Evolutionary conservation across 1,140 invertebrate species (phyloP).

Genomic region (Pachyrhynchus sulphureomaculatus): DNA sequence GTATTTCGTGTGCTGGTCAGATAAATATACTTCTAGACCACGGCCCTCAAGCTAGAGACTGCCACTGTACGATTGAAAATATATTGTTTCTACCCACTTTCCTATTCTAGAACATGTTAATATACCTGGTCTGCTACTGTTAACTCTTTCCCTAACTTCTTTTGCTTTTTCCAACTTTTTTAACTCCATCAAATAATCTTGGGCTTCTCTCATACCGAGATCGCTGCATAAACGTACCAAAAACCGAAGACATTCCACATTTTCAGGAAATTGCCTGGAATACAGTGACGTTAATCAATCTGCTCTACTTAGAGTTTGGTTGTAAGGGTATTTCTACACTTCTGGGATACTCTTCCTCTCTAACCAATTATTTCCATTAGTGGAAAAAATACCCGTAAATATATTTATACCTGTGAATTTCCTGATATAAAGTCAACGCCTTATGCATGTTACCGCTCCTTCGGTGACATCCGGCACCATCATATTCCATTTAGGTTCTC

Average conservation of each 20-base stretch:
- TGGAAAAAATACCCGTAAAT: too few relatives aligned
- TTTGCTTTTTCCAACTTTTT: slow-evolving; percentile 81
- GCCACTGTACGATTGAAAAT: too few relatives aligned
- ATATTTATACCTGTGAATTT: slow-evolving; percentile 70
- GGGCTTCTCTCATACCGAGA: slow-evolving; percentile 77
- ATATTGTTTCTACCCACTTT: too few relatives aligned
- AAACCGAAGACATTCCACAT: slow-evolving; percentile 83
- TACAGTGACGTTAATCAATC: too few relatives aligned
- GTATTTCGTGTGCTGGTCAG: too few relatives aligned
- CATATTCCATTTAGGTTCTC: slow-evolving; percentile 81
- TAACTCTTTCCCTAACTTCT: slow-evolving; percentile 64
- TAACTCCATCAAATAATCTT: slow-evolving; percentile 76
- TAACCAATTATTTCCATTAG: too few relatives aligned
- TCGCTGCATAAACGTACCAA: slow-evolving; percentile 80
- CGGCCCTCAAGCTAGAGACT: too few relatives aligned
- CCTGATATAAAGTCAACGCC: slow-evolving; percentile 78
- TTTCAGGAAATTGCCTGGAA: slow-evolving; percentile 74
- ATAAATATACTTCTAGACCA: too few relatives aligned
- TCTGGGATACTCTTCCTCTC: too few relatives aligned
- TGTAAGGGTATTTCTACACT: too few relatives aligned
- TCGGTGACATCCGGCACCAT: slow-evolving; percentile 80
- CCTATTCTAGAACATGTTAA: too few relatives aligned
- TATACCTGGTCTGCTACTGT: slow-evolving; percentile 59
- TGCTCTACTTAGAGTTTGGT: too few relatives aligned
- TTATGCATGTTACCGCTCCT: slow-evolving; percentile 80